phyloP scores from a whole-genome alignment of 2,888 invertebrate genomes.

The Subacronicta megacephala region DNA sequence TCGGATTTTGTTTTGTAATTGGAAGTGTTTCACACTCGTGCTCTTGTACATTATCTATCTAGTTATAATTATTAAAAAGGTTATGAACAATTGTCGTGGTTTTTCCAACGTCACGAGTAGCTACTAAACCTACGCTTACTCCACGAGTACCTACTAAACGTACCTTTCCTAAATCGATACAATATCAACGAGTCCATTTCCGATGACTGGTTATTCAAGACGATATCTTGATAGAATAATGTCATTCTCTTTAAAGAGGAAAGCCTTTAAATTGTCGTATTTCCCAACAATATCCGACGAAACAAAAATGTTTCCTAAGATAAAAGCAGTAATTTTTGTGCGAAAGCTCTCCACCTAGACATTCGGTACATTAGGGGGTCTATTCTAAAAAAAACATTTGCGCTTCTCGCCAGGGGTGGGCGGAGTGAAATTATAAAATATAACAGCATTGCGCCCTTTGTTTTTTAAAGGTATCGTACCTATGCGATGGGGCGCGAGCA shows the following conservation, averaged over 20 bases:
- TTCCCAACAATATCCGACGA: constrained; percentile 70
- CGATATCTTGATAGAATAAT: constrained; percentile 33
- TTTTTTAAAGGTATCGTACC: constrained; percentile 79
- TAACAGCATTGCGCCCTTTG: constrained; percentile 82
- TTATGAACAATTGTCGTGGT: constrained; percentile 10
- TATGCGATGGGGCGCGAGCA: constrained; percentile 80
- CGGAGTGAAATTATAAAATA: constrained; percentile 82
- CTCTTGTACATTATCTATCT: constrained; percentile 7
- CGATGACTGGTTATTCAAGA: constrained; percentile 18
- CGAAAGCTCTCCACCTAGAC: constrained; percentile 77
- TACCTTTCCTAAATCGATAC: constrained; percentile 4
- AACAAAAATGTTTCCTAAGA: constrained; percentile 72
- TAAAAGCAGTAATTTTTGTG: constrained; percentile 76
- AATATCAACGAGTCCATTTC: background rate
- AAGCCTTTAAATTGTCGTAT: constrained; percentile 58
- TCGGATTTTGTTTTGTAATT: constrained; percentile 63
- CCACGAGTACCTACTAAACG: too few species aligned
- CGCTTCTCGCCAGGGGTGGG: constrained; percentile 67
- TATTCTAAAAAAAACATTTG: constrained; percentile 78
- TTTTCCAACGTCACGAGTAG: constrained; percentile 16
- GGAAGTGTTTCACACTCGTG: constrained; percentile 50
- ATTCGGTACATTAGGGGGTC: constrained; percentile 80
- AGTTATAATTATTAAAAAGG: constrained; percentile 24
- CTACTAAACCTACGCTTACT: too few species aligned
- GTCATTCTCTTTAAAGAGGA: constrained; percentile 34